Base-by-base conservation (phyloP, 2,113 vertebrate genomes). In the Cavia aperea region DNA sequence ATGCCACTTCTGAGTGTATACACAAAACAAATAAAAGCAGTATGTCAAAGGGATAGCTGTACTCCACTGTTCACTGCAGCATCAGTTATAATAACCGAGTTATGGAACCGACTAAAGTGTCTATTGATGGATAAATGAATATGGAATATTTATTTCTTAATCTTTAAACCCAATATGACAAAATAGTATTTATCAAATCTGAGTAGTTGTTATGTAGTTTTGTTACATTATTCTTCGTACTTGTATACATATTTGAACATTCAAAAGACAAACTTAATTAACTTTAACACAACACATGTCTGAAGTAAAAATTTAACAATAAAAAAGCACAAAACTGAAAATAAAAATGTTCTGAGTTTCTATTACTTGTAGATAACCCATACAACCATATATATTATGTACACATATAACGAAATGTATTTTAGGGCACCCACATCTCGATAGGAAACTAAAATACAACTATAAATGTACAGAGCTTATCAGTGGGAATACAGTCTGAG, bases 181-280 rank as follows among this genome's bases (percentile, higher is more conserved):
- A 58, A 81, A 84, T 8, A 36, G 21, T 91, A 75, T 92, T 91
- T 81, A 26, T 65, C 68, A 86, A 70, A 78, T 90, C 29, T 86
- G 58, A 33, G 72, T 84, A 65, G 51, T 68, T 11, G 33, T 13
- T 21, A 36, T 72, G 4, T 21, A 7, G 19, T 86, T 88, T 90
- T 63, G 51, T 63, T 77, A 39, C 82, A 75, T 51, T 85, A 70
- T 81, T 46, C 36, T 43, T 92, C 68, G 70, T 66, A 83, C 29
- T 95, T 92, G 21, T 18, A 39, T 68, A 79, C 86, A 73, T 60
- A 91, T 88, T 93, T 88, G 72, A 43, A 92, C 82, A 89, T 73
- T 81, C 60, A 60, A 87, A 90, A 84, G 82, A 19, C 36, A 81
- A 88, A 91, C 56, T 79, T 79, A 93, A 77, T 58, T 87, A 89